phyloP scores from a whole-genome alignment of 2,797 vertebrate genomes.

The Scyliorhinus canicula region DNA sequence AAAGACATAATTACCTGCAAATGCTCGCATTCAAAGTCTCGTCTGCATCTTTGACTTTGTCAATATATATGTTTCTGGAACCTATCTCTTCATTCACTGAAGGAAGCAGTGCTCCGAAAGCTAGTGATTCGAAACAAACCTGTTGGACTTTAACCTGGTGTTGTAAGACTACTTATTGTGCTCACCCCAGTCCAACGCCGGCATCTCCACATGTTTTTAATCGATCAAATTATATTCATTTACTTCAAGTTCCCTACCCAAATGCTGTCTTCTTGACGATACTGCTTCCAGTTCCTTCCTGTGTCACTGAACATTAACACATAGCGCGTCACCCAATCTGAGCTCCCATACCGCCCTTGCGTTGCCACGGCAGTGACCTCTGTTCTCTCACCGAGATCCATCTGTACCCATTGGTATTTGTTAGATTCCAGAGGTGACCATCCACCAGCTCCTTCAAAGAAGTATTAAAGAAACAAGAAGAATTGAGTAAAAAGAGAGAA shows the following conservation, averaged over 20 bases:
- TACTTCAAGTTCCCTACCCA: slow-evolving; percentile 56
- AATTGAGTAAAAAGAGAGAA: not conserved
- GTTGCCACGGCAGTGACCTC: slow-evolving; percentile 71
- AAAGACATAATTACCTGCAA: too few relatives aligned
- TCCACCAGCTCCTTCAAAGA: slow-evolving; percentile 68
- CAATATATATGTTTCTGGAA: too few relatives aligned
- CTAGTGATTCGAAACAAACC: too few relatives aligned
- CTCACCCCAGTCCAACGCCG: too few relatives aligned
- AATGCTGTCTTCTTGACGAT: slow-evolving; percentile 72
- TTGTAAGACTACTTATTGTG: too few relatives aligned
- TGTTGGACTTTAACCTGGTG: too few relatives aligned
- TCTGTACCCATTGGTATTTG: slow-evolving; percentile 75
- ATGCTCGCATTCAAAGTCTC: too few relatives aligned
- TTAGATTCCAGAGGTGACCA: slow-evolving; percentile 74
- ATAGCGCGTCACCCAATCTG: slow-evolving; percentile 76
- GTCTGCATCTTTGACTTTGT: too few relatives aligned
- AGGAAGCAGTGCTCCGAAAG: too few relatives aligned
- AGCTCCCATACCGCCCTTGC: slow-evolving; percentile 77
- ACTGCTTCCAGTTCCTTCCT: slow-evolving; percentile 75
- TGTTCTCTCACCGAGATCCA: slow-evolving; percentile 70
- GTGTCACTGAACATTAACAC: slow-evolving; percentile 75
- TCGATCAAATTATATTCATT: not conserved
- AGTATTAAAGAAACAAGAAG: not conserved
- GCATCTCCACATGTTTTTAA: too few relatives aligned
- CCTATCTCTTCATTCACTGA: too few relatives aligned